phyloP scores from a whole-genome alignment of 2,113 vertebrate genomes.

The Elanus axillaris region DNA sequence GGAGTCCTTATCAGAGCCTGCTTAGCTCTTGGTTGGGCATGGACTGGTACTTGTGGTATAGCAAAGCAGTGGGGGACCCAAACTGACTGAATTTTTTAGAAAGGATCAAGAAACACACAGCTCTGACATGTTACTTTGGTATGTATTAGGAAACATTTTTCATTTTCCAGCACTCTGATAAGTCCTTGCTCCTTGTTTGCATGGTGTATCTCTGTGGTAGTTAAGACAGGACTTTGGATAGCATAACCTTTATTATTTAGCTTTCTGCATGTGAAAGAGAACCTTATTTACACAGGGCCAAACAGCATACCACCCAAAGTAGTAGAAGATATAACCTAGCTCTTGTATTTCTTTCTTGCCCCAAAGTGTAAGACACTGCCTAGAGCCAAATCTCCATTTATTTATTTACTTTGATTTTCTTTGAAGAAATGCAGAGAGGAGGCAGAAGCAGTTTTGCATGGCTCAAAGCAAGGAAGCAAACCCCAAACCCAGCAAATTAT shows the following conservation, averaged over 20 bases:
- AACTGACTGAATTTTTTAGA: background rate
- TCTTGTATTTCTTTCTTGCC: background rate
- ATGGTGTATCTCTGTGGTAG: background rate
- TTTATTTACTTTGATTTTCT: background rate
- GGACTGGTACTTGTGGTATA: background rate
- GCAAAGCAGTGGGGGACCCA: background rate
- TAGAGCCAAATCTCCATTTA: background rate
- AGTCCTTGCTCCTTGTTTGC: background rate
- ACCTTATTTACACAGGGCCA: background rate
- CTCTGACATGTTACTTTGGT: background rate
- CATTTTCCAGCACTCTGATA: background rate
- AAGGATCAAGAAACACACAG: background rate
- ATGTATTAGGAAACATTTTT: background rate
- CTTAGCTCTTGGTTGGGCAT: background rate
- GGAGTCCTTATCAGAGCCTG: background rate
- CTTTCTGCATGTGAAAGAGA: background rate
- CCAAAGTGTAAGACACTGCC: background rate
- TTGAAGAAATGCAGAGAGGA: background rate
- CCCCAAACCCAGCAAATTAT: background rate
- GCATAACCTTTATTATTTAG: background rate
- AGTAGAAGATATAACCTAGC: background rate
- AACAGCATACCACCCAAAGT: background rate
- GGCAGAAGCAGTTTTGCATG: background rate
- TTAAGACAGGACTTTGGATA: background rate
- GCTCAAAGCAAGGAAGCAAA: background rate